A percentile compares a stretch with the other conserved stretches of the same genome.
phyloP scores from a whole-genome alignment of 2,888 invertebrate species.

The Flexamia atlantica region DNA sequence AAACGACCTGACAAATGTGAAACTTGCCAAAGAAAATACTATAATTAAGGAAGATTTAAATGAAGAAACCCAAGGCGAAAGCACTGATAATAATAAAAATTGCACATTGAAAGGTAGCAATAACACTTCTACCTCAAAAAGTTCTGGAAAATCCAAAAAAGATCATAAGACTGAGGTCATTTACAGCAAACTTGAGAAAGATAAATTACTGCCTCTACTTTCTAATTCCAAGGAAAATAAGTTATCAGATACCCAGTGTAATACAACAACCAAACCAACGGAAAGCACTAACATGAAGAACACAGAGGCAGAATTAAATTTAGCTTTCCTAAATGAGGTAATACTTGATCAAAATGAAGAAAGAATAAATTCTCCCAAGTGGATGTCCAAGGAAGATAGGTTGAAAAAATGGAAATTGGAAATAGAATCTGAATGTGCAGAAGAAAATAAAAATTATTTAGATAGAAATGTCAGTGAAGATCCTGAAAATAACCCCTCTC shows the following conservation, averaged over 20 bases:
- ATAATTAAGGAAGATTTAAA: neutral
- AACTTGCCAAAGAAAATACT: neutral
- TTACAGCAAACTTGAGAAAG: neutral
- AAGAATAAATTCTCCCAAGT: neutral
- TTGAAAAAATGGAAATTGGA: constrained; percentile 2
- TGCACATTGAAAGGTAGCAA: neutral
- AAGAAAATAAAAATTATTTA: neutral
- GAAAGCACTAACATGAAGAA: neutral
- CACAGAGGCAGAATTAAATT: neutral
- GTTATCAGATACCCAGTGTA: neutral
- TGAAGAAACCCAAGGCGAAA: neutral
- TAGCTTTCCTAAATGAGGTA: neutral
- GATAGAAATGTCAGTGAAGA: neutral
- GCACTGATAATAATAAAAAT: neutral
- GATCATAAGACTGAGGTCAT: neutral
- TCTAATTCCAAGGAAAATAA: neutral
- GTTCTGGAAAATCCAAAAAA: neutral
- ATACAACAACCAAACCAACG: neutral
- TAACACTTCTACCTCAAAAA: neutral
- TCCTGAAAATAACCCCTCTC: neutral
- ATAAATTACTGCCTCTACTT: neutral
- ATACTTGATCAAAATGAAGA: neutral
- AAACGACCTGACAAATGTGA: neutral
- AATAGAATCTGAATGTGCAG: neutral
- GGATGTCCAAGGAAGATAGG: constrained; percentile 4